A percentile compares a stretch with the other conserved stretches of the same genome.
Conservation (phyloP, 2,113 vertebrate genomes). For the Cricetomys ansorgei region DNA sequence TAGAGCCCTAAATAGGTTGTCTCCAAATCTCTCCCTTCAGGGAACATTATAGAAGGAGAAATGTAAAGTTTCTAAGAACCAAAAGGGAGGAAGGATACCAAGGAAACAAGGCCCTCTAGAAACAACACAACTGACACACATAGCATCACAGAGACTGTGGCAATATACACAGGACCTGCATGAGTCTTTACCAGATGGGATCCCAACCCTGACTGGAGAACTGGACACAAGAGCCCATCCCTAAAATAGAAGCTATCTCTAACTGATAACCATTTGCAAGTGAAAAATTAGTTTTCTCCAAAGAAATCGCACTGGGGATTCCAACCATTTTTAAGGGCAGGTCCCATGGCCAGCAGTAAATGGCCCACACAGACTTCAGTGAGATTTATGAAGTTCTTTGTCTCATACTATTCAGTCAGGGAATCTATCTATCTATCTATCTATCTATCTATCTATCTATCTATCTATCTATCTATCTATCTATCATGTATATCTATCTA, state of each 20-base stretch:
- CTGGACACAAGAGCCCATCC: no score
- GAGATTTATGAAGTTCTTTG: neutral
- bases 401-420: neutral
- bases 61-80: neutral
- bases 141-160: neutral
- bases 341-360: neutral
- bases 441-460: no score
- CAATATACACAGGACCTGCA: no score
- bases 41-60: neutral
- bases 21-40: neutral
- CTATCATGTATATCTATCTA: no score
- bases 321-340: no score
- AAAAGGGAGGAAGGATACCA: neutral
- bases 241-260: no score
- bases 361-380: neutral
- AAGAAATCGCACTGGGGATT: no score
- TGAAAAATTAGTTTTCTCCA: no score
- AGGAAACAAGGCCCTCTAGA: neutral
- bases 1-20: neutral
- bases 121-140: neutral
- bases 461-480: no score
- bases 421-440: neutral
- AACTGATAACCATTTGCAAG: no score
- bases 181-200: no score
- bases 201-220: no score